These are phyloP conservation scores for Podocnemis expansa DNA, from an alignment of 2,113 vertebrate species.

Conservation along the genomic window DNA sequence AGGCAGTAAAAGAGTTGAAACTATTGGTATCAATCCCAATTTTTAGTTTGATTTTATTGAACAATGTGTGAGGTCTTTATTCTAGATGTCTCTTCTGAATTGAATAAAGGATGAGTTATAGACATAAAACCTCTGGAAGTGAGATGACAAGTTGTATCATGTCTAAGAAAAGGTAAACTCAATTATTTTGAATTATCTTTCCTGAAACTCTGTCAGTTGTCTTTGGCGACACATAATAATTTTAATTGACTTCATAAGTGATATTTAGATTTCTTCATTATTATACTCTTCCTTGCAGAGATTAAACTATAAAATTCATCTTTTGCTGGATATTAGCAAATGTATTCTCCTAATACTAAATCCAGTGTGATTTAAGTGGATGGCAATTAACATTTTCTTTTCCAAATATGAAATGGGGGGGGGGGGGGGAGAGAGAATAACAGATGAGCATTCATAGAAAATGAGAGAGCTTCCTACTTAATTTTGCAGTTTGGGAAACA, in stretches of 20 bases:
- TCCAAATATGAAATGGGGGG: too few species aligned
- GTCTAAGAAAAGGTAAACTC: neutral
- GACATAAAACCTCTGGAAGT: neutral
- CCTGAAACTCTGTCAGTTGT: neutral
- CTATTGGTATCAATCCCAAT: fast-evolving
- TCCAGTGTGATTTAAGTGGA: neutral
- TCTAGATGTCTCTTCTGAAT: neutral
- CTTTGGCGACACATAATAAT: neutral
- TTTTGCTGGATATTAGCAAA: neutral
- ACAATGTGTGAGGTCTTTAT: neutral
- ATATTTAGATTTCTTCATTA: neutral
- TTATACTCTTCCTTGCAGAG: neutral
- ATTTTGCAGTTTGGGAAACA: neutral
- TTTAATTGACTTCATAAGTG: neutral
- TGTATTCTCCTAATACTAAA: neutral
- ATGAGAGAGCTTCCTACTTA: neutral
- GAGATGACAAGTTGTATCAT: neutral
- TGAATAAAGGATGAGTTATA: neutral
- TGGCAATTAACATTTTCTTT: neutral
- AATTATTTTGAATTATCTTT: neutral
- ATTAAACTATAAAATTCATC: neutral
- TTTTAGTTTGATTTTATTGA: neutral
- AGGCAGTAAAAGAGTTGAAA: neutral
- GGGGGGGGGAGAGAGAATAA: neutral
- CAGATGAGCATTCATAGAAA: neutral